Evolutionary conservation across 2,888 invertebrate species (phyloP), one percentile per base, ranked within the genome.

Genomic region (Stictocephala bisonia): DNA sequence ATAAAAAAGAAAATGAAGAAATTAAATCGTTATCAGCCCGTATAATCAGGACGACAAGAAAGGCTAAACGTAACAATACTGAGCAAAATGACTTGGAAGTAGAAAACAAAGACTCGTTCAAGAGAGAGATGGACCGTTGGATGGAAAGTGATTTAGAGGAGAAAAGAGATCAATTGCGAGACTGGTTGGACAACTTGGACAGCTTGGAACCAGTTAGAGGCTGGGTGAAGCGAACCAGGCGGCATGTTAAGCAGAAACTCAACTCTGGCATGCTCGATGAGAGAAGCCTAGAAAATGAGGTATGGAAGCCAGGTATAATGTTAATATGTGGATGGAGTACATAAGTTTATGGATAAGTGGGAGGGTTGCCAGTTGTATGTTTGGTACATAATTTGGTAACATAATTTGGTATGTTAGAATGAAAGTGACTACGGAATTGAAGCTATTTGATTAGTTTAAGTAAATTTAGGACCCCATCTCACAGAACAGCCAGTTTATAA

Each of bases 51-150:
- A 44, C 18, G 24, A 44, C 64, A 3, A 18, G 64, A 7, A 64
- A 64, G 44, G 44, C 11, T 26, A 64, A 27, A 6, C 40, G 13
- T 26, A 44, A 44, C 15, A 60, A 64, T 27, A 24, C 9, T 13
- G 44, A 64, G 27, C 24, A 44, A 27, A 64, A 64, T 44, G 44
- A 64, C 18, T 40, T 44, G 15, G 29, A 13, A 4, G 15, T 40
- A 7, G 44, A 44, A 4, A 44, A 15, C 4, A 15, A n/a, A 4
- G 64, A 64, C 11, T 26, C 15, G 13, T 64, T 64, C 64, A 64
- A 64, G 24, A 24, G 22, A 22, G 64, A 64, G 26, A 64, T 64
- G 64, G 40, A 41, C 3, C 20, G 27, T 24, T 64, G 64, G 64
- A 20, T 64, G 44, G 64, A 24, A 2, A 44, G 64, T n/a, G 26